Percentiles rank a stretch among this genome's conserved stretches.
Conservation (phyloP, 2,113 vertebrate genomes). For the Elaphurus davidianus region DNA sequence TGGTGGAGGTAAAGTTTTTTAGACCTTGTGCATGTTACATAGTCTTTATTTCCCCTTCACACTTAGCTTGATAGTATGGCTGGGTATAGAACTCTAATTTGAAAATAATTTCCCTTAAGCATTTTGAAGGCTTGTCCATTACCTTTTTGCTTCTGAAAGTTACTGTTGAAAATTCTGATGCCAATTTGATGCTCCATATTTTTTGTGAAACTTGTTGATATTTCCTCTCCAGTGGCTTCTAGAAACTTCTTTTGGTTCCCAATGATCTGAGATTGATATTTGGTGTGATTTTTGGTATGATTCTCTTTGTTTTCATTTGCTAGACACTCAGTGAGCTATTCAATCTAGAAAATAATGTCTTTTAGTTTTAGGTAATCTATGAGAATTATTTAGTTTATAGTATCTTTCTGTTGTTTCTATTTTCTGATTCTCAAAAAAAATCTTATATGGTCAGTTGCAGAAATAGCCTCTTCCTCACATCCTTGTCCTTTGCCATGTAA, state of each 20-base stretch:
- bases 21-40: neutral
- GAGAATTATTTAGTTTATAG: constrained; percentile 22
- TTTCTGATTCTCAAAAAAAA: neutral
- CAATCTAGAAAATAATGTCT: neutral
- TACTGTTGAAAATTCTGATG: neutral
- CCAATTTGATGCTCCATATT: neutral
- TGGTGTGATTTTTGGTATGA: neutral
- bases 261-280: neutral
- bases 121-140: neutral
- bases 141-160: neutral
- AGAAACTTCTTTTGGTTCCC: neutral
- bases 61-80: neutral
- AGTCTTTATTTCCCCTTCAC: neutral
- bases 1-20: neutral
- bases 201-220: neutral
- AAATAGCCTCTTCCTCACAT: neutral
- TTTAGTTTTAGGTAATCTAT: constrained; percentile 4
- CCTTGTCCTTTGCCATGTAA: neutral
- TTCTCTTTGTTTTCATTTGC: constrained; percentile 8
- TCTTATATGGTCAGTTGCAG: neutral
- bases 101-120: neutral
- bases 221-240: neutral
- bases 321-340: neutral
- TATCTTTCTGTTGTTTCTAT: neutral
- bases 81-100: constrained; percentile 14